Conservation (phyloP, 2,113 vertebrate species). For the Xiphias gladius region DNA sequence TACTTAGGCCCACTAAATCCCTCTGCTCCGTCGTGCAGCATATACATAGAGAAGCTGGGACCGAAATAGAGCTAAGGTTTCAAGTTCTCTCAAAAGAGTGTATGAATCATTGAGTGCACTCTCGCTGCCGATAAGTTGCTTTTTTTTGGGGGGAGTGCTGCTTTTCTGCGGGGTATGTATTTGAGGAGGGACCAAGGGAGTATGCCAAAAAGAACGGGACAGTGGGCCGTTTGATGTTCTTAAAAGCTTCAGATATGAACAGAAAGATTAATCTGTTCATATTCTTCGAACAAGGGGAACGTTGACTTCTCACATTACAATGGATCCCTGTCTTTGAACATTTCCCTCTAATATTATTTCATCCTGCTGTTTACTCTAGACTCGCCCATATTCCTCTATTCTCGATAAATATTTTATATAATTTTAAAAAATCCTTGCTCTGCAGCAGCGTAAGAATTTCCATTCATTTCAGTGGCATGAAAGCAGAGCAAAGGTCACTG, state of each 20-base stretch:
- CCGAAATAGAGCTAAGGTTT: constrained; percentile 83
- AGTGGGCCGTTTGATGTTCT: constrained; percentile 43
- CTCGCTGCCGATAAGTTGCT: constrained; percentile 71
- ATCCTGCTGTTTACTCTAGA: constrained; percentile 16
- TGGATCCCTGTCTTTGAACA: neutral
- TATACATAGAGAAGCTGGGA: constrained; percentile 61
- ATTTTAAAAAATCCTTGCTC: constrained; percentile 11
- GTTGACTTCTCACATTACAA: constrained; percentile 20
- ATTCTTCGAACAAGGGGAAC: constrained; percentile 22
- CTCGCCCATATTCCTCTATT: constrained; percentile 18
- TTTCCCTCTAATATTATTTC: constrained; percentile 4
- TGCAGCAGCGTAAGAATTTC: neutral
- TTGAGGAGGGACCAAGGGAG: constrained; percentile 51
- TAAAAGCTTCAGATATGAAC: constrained; percentile 31
- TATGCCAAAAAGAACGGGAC: constrained; percentile 42
- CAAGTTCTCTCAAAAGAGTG: constrained; percentile 81
- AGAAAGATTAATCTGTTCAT: constrained; percentile 32
- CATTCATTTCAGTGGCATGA: constrained; percentile 44
- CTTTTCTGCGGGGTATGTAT: constrained; percentile 49
- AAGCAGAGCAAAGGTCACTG: constrained; percentile 67
- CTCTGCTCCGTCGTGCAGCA: constrained; percentile 69
- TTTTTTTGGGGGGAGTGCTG: neutral
- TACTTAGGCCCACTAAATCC: constrained; percentile 82
- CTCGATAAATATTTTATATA: constrained; percentile 15
- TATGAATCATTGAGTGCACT: constrained; percentile 83